Evolutionary conservation across 2,888 invertebrate genomes (phyloP), one percentile per base, ranked within the genome.

Genomic region (Morpho deidamia): DNA sequence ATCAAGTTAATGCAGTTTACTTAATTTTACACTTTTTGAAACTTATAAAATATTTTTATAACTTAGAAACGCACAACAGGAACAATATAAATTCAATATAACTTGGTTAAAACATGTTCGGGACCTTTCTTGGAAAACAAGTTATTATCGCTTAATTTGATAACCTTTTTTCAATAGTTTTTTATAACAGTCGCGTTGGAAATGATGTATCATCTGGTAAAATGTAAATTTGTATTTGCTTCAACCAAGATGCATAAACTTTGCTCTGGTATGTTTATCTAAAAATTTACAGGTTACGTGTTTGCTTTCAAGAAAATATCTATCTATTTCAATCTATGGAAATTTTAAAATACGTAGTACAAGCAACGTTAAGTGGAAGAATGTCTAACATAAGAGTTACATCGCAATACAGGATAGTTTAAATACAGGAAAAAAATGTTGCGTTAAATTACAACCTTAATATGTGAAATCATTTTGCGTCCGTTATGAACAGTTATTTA

Each of bases 381-480:
- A 44, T 44, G 39, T 47, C 37, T 10, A 34, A 38, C 43, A 11
- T 33, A 11, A 35, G 32, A 47, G 40, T 40, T 23, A 42, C 7
- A 12, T 50, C 45, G 51, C 45, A 51, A 40, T 32, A 60, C 54
- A 52, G 56, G 61, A 62, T 54, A 43, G 41, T 51, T 41, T 14
- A 51, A 56, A 47, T 14, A 56, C 61, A 52, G 60, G 56, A 58
- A 59, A 23, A n/a, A 51, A 56, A 51, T 56, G 40, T 62, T 64
- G 55, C 59, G 44, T 61, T 54, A 53, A 46, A 47, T 55, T 56
- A 56, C 62, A 54, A 56, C 60, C 55, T 59, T 58, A 52, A 56
- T 45, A 60, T 55, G 58, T 60, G 64, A 63, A 64, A 64, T 64
- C 64, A 59, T 51, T 47, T 58, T 49, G 51, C 52, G 40, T 64